Base-by-base conservation (phyloP, 1,140 invertebrate species). In the Mya arenaria region DNA sequence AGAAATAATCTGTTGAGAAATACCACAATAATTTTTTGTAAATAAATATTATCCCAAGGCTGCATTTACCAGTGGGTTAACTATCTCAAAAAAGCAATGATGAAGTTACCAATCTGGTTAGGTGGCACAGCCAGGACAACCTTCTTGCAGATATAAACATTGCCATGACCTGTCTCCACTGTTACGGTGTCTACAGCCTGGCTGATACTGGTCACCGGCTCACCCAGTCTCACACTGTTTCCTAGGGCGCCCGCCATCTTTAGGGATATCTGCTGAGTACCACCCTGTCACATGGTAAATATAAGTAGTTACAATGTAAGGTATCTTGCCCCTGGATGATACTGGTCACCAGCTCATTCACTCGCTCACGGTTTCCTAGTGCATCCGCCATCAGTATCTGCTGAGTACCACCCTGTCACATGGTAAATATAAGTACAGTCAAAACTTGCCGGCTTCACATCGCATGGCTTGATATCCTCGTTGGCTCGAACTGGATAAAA, bases 221-320 rank as follows among this genome's bases (percentile, higher is more conserved):
- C 78, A 8, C 79, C 85, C 6, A 93, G 77, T 3, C 72, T 72
- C 10, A 94, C 83, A n/a, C 89, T 77, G 28, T 82, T 71, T 17
- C 90, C 90, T 41, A 94, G 78, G 55, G 84, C 82, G 34, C 89
- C 82, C 5, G 84, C 84, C 41, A 93, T 79, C 56, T 78, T 84
- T n/a, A 88, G 30, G 52, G 90, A 91, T 44, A 94, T 89, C 84
- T 93, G 91, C 75, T 93, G 92, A n/a, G 93, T 89, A 41, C 93
- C 93, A 65, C 93, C 93, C 91, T 93, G 52, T 32, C 88, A 85
- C 15, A 68, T 62, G 60, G 75, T n/a, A n/a, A n/a, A n/a, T n/a
- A n/a, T n/a, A n/a, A n/a, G n/a, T n/a, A n/a, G n/a, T n/a, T n/a
- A n/a, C n/a, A n/a, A n/a, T n/a, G n/a, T 25, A 90, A 88, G 58